phyloP scores from a whole-genome alignment of 2,113 vertebrate genomes.

The Triplophysa tibetana region DNA sequence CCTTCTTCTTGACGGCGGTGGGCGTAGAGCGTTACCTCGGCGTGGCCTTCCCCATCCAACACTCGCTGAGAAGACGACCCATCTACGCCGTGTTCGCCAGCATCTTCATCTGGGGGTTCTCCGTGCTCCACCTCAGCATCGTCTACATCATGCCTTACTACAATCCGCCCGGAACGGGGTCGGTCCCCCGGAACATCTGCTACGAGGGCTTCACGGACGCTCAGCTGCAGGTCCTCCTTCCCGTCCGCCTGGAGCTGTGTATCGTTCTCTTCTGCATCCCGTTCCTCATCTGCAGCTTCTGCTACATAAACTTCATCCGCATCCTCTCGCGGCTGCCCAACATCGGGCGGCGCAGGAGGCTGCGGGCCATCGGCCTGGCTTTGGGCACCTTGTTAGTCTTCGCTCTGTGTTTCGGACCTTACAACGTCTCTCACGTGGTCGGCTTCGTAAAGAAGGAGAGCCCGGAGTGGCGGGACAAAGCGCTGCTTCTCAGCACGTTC shows the following conservation, averaged over 20 bases:
- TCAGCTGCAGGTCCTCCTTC: conserved; percentile 76
- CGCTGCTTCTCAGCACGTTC: conserved; percentile 82
- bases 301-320: conserved; percentile 77
- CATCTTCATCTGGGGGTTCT: conserved; percentile 78
- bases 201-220: conserved; percentile 72
- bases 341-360: conserved; percentile 68
- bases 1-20: conserved; percentile 81
- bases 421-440: conserved; percentile 86
- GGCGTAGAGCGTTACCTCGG: conserved; percentile 88
- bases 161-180: not conserved
- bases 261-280: conserved; percentile 82
- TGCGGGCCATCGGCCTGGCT: conserved; percentile 75
- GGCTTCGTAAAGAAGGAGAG: conserved; percentile 68
- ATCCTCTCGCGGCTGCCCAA: conserved; percentile 71
- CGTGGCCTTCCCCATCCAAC: conserved; percentile 83
- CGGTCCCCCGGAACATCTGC: conserved; percentile 60
- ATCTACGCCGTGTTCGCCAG: conserved; percentile 71
- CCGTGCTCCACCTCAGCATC: conserved; percentile 76
- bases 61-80: conserved; percentile 72
- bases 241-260: conserved; percentile 79
- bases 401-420: conserved; percentile 81
- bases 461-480: conserved; percentile 77
- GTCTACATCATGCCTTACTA: conserved; percentile 76
- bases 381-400: conserved; percentile 79
- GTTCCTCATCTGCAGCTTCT: conserved; percentile 74